Evolutionary conservation across 2,113 vertebrate genomes (phyloP), one percentile per base, ranked within the genome.

Genomic region (Microtus oregoni): DNA sequence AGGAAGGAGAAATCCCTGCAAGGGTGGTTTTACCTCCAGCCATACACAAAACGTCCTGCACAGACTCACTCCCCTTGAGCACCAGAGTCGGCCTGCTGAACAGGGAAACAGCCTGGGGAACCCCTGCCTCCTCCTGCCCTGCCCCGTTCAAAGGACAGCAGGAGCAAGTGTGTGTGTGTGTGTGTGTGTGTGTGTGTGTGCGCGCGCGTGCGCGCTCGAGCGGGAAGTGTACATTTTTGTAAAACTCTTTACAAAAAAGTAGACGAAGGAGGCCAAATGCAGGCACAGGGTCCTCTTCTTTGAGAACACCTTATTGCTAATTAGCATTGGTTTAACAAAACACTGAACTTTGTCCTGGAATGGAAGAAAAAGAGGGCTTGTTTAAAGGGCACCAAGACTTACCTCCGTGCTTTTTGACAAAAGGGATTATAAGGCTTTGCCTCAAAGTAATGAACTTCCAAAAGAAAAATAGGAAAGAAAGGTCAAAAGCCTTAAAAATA

Each of bases 251-350:
- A 35, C 55, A 78, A 52, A 70, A 41, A 5, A 52, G 6, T 41
- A 87, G 44, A 73, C 58, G 24, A 17, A 44, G 67, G 81, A 76
- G 28, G 52, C 44, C 86, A 82, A 63, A 13, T 35, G 67, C 28
- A 13, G 72, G 61, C 8, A 1, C 52, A 17, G 7, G 58, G 30
- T 8, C 58, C n/a, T 22, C 13, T 86, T 44, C 20, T 82, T 47
- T 44, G 44, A 50, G 70, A 96, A 81, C 58, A 70, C 55, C 92
- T 93, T 5, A 0, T 52, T 91, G 65, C 52, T 94, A 82, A 83
- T 86, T 68, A 81, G 90, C 75, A 26, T 44, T 50, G 12, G 11
- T 79, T 87, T 88, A 72, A 76, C 75, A 95, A 94, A 92, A 90
- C 35, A 85, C 3, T 76, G 55, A 85, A 22, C 65, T 89, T 73